Base-by-base conservation (phyloP, 2,797 vertebrate species). In the Paramormyrops hopkinsi region DNA sequence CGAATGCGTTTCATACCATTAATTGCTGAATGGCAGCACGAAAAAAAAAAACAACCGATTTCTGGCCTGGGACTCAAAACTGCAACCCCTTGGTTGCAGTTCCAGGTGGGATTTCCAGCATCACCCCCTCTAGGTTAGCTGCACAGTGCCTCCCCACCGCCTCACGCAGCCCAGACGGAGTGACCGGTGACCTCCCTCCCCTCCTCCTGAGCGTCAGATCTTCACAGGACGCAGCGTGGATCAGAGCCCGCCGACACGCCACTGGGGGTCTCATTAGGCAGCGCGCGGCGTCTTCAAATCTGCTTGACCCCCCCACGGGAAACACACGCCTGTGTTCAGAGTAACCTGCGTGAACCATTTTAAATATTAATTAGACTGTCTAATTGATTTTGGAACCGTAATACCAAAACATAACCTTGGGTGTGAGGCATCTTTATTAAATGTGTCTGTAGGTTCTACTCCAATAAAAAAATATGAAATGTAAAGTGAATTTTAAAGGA, bases 381-480 rank as follows among this genome's bases (percentile, higher is more conserved):
- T 79, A 92, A 93, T 93, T 91, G 92, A 94, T 94, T 94, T 89
- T 92, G 89, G 86, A 88, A 51, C 14, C 90, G 89, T 88, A 86
- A 92, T 90, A 91, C 94, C 91, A 93, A 94, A 93, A 91, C 88
- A 93, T 91, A 91, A 94, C 91, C 91, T 92, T 89, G 91, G 91
- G 92, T 90, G 90, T 89, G 82, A n/a, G 19, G 91, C 89, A 91
- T 82, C 73, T 79, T 79, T 44, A 79, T 79, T 79, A 79, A 25
- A 44, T 87, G 88, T 33, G 50, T 69, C 90, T 92, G 51, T 19
- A 56, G 76, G 53, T 65, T 90, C 84, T 90, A 62, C 83, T 92
- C 90, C 65, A 93, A 91, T 92, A 92, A 69, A n/a, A 85, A 86
- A 91, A 89, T 90, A 87, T 90, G 89, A 90, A 92, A 69, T 5